These are phyloP conservation scores for Argyra leucocephala DNA, from an alignment of 2,888 invertebrate genomes.

Conservation along the genomic window DNA sequence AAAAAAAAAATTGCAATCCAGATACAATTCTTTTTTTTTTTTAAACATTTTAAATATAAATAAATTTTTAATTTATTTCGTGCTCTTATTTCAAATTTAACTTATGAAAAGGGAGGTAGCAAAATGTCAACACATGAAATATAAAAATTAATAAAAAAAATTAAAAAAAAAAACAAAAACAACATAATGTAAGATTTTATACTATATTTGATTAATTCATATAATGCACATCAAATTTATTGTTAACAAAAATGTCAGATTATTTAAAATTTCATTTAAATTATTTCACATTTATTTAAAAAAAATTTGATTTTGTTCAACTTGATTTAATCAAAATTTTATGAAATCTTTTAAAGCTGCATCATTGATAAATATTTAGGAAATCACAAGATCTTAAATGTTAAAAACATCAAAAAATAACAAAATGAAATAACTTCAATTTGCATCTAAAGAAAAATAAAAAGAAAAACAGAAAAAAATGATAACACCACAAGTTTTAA, in stretches of 20 bases:
- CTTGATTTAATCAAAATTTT: neutral
- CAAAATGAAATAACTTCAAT: neutral
- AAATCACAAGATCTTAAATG: neutral
- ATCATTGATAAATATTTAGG: neutral
- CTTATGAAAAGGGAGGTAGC: neutral
- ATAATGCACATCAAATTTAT: too few relatives aligned
- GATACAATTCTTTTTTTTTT: neutral
- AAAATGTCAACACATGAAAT: neutral
- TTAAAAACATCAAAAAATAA: neutral
- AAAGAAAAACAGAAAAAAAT: neutral
- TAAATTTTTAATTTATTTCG: neutral
- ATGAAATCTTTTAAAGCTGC: neutral
- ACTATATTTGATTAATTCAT: too few relatives aligned
- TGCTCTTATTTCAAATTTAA: constrained; percentile 2
- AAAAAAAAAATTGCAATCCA: neutral
- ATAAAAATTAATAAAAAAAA: neutral
- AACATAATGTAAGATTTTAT: too few relatives aligned
- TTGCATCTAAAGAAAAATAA: neutral
- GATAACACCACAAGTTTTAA: neutral
- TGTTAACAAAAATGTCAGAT: too few relatives aligned
- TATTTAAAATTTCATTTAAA: too few relatives aligned
- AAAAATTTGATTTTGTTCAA: neutral
- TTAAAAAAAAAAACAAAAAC: neutral
- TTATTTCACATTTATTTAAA: too few relatives aligned
- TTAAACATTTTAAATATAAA: neutral